Base-by-base conservation (phyloP, 2,797 vertebrate genomes). In the Oceanodroma leucorhoa region DNA sequence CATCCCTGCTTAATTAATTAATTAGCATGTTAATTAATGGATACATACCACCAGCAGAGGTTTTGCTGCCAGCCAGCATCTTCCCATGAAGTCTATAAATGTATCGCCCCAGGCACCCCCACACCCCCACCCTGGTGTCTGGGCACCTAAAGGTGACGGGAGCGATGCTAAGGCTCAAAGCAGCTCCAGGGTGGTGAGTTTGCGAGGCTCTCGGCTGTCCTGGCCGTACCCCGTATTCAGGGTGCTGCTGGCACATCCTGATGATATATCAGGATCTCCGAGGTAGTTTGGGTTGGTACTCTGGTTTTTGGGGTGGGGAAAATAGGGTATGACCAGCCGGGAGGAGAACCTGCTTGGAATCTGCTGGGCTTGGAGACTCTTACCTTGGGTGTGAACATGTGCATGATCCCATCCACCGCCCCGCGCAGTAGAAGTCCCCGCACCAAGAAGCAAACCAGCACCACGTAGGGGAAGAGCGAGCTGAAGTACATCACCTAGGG, bases 331-430 rank as follows among this genome's bases (percentile, higher is more conserved):
- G 5, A 30, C 1, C 34, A 50, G 41, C 10, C 9, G 1, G 45
- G 29, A 79, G 54, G 22, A 65, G 38, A 89, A 79, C 2, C 18
- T 41, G 32, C 21, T 15, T 5, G 5, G 81, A 32, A 45, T 2
- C n/a, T 69, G 23, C 64, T 45, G 83, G 38, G 58, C 29, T 27
- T 6, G 29, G 27, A 21, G 16, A 1, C 8, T 40, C 97, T 98
- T 97, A 99, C 99, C 98, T 99, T 99, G 55, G 99, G 99, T 1
- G 99, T 99, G 97, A 99, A 99, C 99, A 99, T 99, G 97, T 99
- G 99, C 87, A 98, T 98, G 71, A 99, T 99, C 21, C 99, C 99
- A 13, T 99, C 99, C 38, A 99, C 96, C 0, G 99, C 98, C 65
- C 99, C 99, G 5, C 99, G 98, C 91, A 99, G 98, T 97, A 99